Evolutionary conservation across 1,140 invertebrate genomes (phyloP).

Genomic region (Stegodyphus mimosarum): DNA sequence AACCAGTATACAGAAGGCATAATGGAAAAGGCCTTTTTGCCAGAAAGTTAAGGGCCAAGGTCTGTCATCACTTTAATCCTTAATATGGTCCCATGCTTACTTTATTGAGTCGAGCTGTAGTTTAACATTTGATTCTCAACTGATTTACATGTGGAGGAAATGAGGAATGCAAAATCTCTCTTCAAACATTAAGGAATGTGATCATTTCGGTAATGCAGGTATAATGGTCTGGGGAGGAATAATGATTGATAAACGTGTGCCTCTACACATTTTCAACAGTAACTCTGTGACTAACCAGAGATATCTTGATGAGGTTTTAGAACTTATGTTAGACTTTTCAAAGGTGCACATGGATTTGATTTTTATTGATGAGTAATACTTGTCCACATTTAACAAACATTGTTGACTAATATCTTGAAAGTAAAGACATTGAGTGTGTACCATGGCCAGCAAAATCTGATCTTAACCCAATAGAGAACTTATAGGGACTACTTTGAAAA

Average conservation of each 20-base stretch:
- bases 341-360: not conserved
- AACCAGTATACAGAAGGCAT: not conserved
- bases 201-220: not conserved
- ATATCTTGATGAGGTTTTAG: not conserved
- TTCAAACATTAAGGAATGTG: constrained; percentile 2
- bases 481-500: not conserved
- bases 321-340: constrained; percentile 8
- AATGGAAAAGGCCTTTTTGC: not conserved
- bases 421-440: not conserved
- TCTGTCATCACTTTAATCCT: not conserved
- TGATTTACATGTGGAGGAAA: constrained; percentile 1
- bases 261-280: not conserved
- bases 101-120: constrained; percentile 2
- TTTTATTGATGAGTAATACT: constrained; percentile 3
- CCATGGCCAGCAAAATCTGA: not conserved
- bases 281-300: not conserved
- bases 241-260: not conserved
- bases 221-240: not conserved
- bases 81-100: not conserved
- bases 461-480: not conserved
- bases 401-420: not conserved
- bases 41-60: not conserved
- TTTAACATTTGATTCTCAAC: not conserved
- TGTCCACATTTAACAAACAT: not conserved
- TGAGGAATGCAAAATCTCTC: not conserved